Percentiles rank a stretch among this genome's conserved stretches.
Evolutionary conservation across 30 jellyfish, hydroid and myxozoan species (phyloP).

Genomic region (Pseudorhiza aurosa): DNA sequence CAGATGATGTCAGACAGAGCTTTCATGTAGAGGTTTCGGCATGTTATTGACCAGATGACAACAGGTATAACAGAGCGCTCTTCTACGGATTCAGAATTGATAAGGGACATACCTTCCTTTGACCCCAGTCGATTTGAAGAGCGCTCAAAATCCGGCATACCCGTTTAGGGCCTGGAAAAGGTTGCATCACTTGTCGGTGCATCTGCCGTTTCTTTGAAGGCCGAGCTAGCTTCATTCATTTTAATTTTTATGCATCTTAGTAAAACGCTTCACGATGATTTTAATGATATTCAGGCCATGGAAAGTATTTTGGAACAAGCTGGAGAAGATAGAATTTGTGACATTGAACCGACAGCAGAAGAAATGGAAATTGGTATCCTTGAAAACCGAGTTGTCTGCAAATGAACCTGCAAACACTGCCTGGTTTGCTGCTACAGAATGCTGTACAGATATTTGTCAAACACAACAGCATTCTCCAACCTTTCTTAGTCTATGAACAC

Average conservation of each 20-base stretch:
- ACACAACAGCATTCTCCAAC: slow-evolving; percentile 26
- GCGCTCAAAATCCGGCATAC: slow-evolving; percentile 16
- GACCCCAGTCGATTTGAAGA: too few species aligned
- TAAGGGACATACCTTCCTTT: background rate
- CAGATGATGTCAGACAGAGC: background rate
- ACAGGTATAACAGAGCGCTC: too few species aligned
- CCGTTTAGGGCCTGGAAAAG: slow-evolving; percentile 11
- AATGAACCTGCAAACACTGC: background rate
- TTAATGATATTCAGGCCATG: too few species aligned
- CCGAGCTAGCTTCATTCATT: slow-evolving; percentile 46
- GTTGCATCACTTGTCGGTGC: slow-evolving; percentile 4
- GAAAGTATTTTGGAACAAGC: too few species aligned
- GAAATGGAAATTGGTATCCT: slow-evolving; percentile 25
- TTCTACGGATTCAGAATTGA: background rate
- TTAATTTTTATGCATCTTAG: slow-evolving; percentile 25
- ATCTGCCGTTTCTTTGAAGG: slow-evolving; percentile 7
- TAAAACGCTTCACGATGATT: too few species aligned
- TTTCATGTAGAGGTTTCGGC: background rate
- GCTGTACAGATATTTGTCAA: slow-evolving; percentile 35
- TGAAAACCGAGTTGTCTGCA: slow-evolving; percentile 45
- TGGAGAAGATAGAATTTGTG: too few species aligned
- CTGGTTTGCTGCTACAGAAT: slow-evolving; percentile 50
- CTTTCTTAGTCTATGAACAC: too few species aligned
- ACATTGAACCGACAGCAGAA: slow-evolving; percentile 3
- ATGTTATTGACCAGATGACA: too few species aligned